Base-by-base conservation (phyloP, 2,113 vertebrate species). In the Ochotona curzoniae region DNA sequence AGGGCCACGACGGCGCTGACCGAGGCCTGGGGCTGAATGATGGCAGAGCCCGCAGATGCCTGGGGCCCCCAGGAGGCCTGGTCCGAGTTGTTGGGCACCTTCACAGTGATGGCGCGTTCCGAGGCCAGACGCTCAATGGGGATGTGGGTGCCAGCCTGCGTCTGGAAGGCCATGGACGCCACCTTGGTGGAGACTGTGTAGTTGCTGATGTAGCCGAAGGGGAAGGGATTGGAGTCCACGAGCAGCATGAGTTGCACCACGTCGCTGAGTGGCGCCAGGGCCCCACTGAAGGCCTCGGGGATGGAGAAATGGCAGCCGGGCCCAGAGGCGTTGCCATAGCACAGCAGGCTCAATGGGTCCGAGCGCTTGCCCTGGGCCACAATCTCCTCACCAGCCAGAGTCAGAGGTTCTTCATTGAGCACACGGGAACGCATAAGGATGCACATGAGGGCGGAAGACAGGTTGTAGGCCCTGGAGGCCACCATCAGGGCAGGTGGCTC, bases 111-210 rank as follows among this genome's bases (percentile, higher is more conserved):
- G 98, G 99, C 99, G 0, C 98, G 98, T 73, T 98, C 99, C 0
- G 99, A 98, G 18, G 98, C 98, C 94, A 99, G 98, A 82, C 97
- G 98, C 12, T 98, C 98, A 0, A 99, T 99, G 14, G 99, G 99
- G 94, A 99, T 99, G 96, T 99, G 99, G 20, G 99, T 98, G 20
- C 99, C 99, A 0, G 98, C 98, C 97, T 98, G 98, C 0, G 99
- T 99, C 94, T 99, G 99, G 96, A 99, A 99, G 97, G 99, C 99
- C 99, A 99, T 99, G 90, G 99, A 99, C 0, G 99, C 99, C 57
- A 99, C 99, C 92, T 99, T 98, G 0, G 99, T 99, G 88, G 99
- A 99, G 54, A 99, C 98, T 0, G 98, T 99, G 96, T 99, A 99
- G 98, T 99, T 99, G 75, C 98, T 97, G 89, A 99, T 98, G 91